Evolutionary conservation across 1,140 invertebrate genomes (phyloP).

Genomic region (Bombus sibiricus): DNA sequence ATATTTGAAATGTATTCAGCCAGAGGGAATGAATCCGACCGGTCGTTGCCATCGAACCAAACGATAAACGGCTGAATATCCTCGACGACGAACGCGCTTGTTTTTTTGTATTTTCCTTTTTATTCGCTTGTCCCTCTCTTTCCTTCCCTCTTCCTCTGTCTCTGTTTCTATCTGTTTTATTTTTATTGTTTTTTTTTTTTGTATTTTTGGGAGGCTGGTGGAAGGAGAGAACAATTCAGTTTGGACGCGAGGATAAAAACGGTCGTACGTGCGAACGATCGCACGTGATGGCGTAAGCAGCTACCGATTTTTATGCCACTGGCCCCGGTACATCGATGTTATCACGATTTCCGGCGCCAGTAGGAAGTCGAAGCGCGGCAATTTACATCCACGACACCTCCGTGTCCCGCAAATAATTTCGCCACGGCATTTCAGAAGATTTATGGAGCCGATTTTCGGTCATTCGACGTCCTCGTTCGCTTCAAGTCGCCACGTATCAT

Average conservation of each 20-base stretch:
- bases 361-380: conserved; percentile 30
- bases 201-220: not conserved
- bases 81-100: conserved; percentile 24
- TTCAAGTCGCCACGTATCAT: not conserved
- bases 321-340: conserved; percentile 5
- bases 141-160: not conserved
- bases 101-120: not conserved
- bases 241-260: conserved; percentile 6
- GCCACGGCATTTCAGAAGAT: conserved; percentile 16
- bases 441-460: conserved; percentile 13
- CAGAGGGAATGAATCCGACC: conserved; percentile 57
- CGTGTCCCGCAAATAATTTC: conserved; percentile 17
- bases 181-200: not conserved
- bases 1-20: conserved; percentile 56
- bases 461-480: not conserved
- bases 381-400: conserved; percentile 21
- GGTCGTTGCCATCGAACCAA: conserved; percentile 41
- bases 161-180: not conserved
- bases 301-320: conserved; percentile 14
- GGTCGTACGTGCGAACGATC: conserved; percentile 22
- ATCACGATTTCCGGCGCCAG: not conserved
- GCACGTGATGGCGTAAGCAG: conserved; percentile 33
- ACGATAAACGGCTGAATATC: conserved; percentile 63
- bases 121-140: not conserved
- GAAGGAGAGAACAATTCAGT: not conserved